Evolutionary conservation across 1,140 invertebrate species (phyloP).

Genomic region (Antheraea pernyi): DNA sequence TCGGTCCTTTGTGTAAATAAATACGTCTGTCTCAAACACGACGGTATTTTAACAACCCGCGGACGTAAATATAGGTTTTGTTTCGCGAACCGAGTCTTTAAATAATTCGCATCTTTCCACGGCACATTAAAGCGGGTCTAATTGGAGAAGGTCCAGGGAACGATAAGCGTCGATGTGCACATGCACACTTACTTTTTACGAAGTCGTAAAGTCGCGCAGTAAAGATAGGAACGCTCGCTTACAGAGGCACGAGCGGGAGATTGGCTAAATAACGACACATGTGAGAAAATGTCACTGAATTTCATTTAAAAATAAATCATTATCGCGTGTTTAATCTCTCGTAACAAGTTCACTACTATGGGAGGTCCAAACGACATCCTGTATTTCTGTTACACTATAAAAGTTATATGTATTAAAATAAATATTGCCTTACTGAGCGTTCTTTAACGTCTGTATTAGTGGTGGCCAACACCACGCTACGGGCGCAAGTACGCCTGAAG

Average conservation of each 20-base stretch:
- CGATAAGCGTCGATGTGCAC: constrained; percentile 9
- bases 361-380: too few relatives aligned
- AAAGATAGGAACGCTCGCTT: constrained; percentile 17
- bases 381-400: too few relatives aligned
- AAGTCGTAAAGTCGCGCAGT: constrained; percentile 7
- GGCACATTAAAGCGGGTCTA: constrained; percentile 8
- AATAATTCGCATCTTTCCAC: constrained; percentile 10
- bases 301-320: constrained; percentile 1
- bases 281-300: background rate
- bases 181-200: constrained; percentile 24
- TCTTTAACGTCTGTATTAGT: too few relatives aligned
- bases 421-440: too few relatives aligned
- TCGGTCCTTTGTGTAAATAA: too few relatives aligned
- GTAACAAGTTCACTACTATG: background rate
- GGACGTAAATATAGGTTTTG: constrained; percentile 11
- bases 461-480: too few relatives aligned
- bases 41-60: background rate
- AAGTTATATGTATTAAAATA: too few relatives aligned
- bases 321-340: background rate
- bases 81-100: constrained; percentile 15
- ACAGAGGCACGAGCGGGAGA: background rate
- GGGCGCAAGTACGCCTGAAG: too few relatives aligned
- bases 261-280: background rate
- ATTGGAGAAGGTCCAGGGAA: constrained; percentile 16
- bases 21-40: background rate